Percentiles rank a stretch among this genome's conserved stretches.
phyloP scores from a whole-genome alignment of 2,888 invertebrate species.

The Cylindroiulus punctatus region DNA sequence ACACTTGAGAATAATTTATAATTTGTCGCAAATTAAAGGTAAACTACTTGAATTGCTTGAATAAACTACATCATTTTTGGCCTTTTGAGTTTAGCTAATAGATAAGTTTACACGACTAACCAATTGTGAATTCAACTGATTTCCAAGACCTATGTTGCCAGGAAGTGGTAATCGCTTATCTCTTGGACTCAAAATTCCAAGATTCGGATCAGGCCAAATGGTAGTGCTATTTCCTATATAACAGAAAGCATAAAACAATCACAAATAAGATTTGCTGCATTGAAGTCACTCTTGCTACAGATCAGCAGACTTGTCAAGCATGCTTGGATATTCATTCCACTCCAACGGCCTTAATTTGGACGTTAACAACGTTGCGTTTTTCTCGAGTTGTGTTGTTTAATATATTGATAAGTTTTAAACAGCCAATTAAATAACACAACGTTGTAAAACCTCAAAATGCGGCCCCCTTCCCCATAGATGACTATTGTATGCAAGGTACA shows the following conservation, averaged over 20 bases:
- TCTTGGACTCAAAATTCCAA: slow-evolving; percentile 74
- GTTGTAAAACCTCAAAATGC: too few relatives aligned
- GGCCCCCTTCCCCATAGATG: too few relatives aligned
- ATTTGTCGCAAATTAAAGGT: not conserved
- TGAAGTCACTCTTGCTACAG: too few relatives aligned
- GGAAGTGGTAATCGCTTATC: slow-evolving; percentile 77
- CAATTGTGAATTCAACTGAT: slow-evolving; percentile 48
- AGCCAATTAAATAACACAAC: too few relatives aligned
- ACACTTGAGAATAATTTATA: too few relatives aligned
- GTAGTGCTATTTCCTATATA: slow-evolving; percentile 48
- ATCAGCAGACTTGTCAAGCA: too few relatives aligned
- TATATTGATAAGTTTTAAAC: too few relatives aligned
- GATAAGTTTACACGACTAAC: not conserved
- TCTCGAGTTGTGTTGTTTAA: too few relatives aligned
- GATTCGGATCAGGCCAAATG: slow-evolving; percentile 69
- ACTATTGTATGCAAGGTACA: too few relatives aligned
- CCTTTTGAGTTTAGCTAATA: not conserved
- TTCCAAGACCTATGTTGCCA: slow-evolving; percentile 75
- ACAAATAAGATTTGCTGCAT: not conserved
- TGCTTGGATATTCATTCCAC: too few relatives aligned
- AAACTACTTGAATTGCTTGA: not conserved
- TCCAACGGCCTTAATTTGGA: too few relatives aligned
- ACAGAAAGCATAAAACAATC: not conserved
- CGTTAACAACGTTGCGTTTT: too few relatives aligned
- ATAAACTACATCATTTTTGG: slow-evolving; percentile 13